Conservation (phyloP, 2,113 vertebrate genomes). For the Melanostigma gelatinosum region DNA sequence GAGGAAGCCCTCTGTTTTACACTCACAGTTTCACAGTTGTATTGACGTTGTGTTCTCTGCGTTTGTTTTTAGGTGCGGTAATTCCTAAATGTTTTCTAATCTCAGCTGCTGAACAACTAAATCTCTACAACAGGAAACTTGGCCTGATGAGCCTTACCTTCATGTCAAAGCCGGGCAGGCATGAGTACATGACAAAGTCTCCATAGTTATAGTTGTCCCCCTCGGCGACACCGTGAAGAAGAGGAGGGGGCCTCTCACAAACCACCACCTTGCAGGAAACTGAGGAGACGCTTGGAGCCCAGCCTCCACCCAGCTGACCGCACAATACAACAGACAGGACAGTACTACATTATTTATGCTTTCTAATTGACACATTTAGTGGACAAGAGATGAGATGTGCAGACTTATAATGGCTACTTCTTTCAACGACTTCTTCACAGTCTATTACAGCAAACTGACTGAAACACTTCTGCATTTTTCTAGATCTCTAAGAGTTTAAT, state of each 20-base stretch:
- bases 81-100: not conserved
- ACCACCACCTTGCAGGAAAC: constrained; percentile 86
- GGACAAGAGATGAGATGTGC: not conserved
- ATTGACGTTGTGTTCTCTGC: not conserved
- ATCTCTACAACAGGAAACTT: not conserved
- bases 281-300: constrained; percentile 88
- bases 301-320: constrained; percentile 85
- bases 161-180: constrained; percentile 90
- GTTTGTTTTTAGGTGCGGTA: not conserved
- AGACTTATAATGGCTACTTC: not conserved
- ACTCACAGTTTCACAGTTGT: not conserved
- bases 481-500: not conserved
- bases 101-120: not conserved
- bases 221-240: constrained; percentile 85
- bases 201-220: constrained; percentile 86
- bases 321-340: constrained; percentile 29
- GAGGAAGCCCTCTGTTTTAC: not conserved
- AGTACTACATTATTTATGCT: not conserved
- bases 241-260: constrained; percentile 86
- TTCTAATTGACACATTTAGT: not conserved
- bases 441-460: not conserved
- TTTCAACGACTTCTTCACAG: not conserved
- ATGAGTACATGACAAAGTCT: constrained; percentile 87
- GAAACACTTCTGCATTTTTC: not conserved
- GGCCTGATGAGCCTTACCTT: constrained; percentile 81